Evolutionary conservation across 2,888 invertebrate genomes (phyloP).

Genomic region (Carabus problematicus): DNA sequence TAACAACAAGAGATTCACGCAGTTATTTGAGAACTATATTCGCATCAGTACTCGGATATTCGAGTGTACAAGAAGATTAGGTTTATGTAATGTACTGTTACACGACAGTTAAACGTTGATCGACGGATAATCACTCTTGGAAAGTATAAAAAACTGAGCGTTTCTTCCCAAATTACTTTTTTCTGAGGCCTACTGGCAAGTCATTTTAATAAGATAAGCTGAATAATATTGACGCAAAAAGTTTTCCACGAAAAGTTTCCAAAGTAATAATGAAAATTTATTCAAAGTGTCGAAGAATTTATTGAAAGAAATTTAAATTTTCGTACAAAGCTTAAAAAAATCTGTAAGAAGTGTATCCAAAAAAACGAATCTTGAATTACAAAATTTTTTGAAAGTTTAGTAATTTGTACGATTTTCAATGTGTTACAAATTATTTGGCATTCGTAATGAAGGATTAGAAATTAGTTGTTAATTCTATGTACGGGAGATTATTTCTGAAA

Average conservation of each 20-base stretch:
- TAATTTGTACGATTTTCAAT: too few relatives aligned
- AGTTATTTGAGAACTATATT: too few relatives aligned
- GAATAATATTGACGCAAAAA: conserved; percentile 13
- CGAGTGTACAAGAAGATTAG: background rate
- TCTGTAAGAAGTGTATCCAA: too few relatives aligned
- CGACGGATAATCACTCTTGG: background rate
- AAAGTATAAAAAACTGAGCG: too few relatives aligned
- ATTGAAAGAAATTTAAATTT: conserved; percentile 4
- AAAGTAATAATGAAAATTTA: conserved; percentile 9
- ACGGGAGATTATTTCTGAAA: too few relatives aligned
- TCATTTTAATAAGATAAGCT: conserved; percentile 13
- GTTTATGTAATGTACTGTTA: background rate
- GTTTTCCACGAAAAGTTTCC: conserved; percentile 3
- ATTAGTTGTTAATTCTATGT: too few relatives aligned
- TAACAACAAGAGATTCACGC: too few relatives aligned
- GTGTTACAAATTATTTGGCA: too few relatives aligned
- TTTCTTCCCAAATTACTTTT: background rate
- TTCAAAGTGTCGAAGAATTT: conserved; percentile 3
- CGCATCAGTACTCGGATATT: too few relatives aligned
- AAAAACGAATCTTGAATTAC: too few relatives aligned
- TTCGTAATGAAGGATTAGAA: too few relatives aligned
- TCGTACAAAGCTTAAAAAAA: background rate
- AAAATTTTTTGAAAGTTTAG: too few relatives aligned
- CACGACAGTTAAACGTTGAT: background rate
- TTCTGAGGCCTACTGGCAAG: conserved; percentile 1